These are phyloP conservation scores for Mustelus asterias DNA, from an alignment of 2,113 vertebrate species.

Conservation along the genomic window DNA sequence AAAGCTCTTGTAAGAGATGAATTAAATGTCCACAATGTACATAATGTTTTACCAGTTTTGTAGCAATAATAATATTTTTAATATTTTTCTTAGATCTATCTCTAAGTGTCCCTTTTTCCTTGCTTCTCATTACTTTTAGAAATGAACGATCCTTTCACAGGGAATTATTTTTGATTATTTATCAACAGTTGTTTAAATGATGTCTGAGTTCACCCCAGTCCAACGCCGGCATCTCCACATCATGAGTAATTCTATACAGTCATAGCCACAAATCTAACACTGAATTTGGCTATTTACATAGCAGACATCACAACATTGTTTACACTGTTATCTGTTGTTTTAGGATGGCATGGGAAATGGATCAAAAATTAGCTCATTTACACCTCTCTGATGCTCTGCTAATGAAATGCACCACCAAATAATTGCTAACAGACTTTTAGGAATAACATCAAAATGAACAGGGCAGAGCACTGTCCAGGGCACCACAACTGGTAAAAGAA, in stretches of 20 bases:
- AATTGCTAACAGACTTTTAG: neutral
- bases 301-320: neutral
- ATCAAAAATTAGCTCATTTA: neutral
- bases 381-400: neutral
- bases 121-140: neutral
- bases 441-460: neutral
- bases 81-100: neutral
- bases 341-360: neutral
- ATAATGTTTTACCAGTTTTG: neutral
- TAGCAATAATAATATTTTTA: neutral
- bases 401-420: neutral
- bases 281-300: neutral
- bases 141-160: neutral
- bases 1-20: neutral
- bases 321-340: neutral
- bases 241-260: neutral
- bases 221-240: no score
- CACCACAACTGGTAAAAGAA: neutral
- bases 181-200: neutral
- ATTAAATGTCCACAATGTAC: neutral
- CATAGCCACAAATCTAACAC: neutral
- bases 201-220: no score
- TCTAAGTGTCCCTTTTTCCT: neutral
- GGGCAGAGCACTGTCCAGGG: neutral
- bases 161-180: neutral